Percentiles rank a stretch among this genome's conserved stretches.
Conservation (phyloP, 2,113 vertebrate genomes). For the Cardinalis cardinalis region DNA sequence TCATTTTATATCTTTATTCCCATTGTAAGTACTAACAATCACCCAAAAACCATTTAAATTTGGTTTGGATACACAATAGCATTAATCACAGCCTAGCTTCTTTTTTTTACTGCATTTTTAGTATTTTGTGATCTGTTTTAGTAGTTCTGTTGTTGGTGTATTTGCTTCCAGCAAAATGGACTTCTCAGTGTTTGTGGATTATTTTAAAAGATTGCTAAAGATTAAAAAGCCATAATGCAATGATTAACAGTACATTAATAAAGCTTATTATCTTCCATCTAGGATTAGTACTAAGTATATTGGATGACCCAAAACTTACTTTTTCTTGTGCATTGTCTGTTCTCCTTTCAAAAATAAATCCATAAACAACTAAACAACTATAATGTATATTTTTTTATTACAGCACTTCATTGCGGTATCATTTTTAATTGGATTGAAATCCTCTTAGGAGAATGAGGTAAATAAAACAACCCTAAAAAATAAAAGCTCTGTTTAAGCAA, state of each 20-base stretch:
- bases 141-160: not conserved
- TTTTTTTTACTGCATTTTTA: not conserved
- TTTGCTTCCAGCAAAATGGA: not conserved
- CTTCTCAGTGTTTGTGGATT: not conserved
- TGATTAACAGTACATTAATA: not conserved
- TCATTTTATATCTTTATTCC: slow-evolving; percentile 46
- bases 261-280: not conserved
- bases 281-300: not conserved
- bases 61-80: slow-evolving; percentile 42
- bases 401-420: not conserved
- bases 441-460: not conserved
- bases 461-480: not conserved
- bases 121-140: not conserved
- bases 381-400: not conserved
- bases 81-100: not conserved
- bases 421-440: slow-evolving; percentile 8
- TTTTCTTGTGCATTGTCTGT: not conserved
- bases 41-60: slow-evolving; percentile 7
- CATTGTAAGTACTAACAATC: slow-evolving; percentile 42
- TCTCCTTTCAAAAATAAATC: not conserved
- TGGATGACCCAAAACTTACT: not conserved
- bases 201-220: not conserved
- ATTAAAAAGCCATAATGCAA: not conserved
- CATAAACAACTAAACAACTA: not conserved
- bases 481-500: not conserved